Conservation (phyloP, 2,113 vertebrate genomes). For the Ploceus nigricollis region DNA sequence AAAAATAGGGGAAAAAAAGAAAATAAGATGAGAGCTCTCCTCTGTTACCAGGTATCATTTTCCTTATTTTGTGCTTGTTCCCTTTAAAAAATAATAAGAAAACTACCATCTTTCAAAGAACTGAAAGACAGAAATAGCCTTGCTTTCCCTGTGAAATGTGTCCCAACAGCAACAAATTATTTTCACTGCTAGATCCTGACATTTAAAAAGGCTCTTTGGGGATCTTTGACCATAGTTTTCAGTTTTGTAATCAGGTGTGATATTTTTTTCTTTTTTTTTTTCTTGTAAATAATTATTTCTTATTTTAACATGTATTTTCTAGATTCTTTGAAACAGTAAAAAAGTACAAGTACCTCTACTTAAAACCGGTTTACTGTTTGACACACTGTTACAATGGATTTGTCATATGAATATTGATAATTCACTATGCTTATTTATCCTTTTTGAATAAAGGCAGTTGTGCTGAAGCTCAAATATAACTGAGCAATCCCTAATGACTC, state of each 20-base stretch:
- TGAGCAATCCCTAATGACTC: not conserved
- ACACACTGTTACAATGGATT: not conserved
- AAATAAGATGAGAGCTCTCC: not conserved
- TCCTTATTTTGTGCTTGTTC: not conserved
- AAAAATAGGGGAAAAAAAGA: rapidly evolving
- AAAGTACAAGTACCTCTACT: not conserved
- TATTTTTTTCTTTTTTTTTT: not conserved
- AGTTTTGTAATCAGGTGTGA: not conserved
- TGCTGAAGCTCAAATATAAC: not conserved
- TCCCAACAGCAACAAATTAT: not conserved
- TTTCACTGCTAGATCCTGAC: not conserved
- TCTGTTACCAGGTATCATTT: not conserved
- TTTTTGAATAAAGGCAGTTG: not conserved
- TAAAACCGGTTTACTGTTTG: not conserved
- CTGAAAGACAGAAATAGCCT: not conserved
- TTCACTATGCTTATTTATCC: not conserved
- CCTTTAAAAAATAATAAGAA: not conserved
- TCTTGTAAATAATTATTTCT: not conserved
- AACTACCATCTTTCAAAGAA: not conserved
- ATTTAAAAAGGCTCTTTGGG: not conserved
- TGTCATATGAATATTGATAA: not conserved
- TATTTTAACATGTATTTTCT: not conserved
- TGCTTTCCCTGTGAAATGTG: not conserved
- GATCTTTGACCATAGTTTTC: not conserved
- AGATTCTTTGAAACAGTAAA: not conserved